These are phyloP conservation scores for Meteorus cinctellus DNA, from an alignment of 2,888 invertebrate species.

Conservation along the genomic window DNA sequence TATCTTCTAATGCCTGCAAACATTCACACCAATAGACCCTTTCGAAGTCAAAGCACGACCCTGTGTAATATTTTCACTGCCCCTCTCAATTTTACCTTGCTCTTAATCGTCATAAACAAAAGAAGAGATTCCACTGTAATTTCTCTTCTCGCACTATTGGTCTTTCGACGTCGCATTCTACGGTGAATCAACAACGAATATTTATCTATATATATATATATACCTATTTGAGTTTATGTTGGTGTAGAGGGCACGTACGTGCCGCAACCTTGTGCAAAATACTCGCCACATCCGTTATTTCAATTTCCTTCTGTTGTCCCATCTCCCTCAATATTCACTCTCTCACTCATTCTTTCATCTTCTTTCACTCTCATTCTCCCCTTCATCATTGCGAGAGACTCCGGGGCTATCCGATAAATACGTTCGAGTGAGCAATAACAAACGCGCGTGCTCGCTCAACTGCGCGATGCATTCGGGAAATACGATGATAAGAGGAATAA, in stretches of 20 bases:
- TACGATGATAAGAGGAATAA: slow-evolving; percentile 46
- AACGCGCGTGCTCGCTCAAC: slow-evolving; percentile 32
- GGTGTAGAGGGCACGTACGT: neutral
- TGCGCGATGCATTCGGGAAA: slow-evolving; percentile 43
- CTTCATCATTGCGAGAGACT: slow-evolving; percentile 1
- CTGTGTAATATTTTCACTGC: too few species aligned
- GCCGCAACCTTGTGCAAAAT: neutral
- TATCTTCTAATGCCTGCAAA: too few species aligned
- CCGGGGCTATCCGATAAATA: slow-evolving; percentile 25
- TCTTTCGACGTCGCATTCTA: neutral
- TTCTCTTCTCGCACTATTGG: neutral
- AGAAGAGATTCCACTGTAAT: neutral
- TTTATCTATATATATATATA: neutral
- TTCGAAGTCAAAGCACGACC: too few species aligned
- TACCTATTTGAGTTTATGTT: neutral
- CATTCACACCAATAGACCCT: too few species aligned
- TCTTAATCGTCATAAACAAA: too few species aligned
- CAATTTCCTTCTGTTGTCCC: slow-evolving; percentile 14
- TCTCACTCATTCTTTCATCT: slow-evolving; percentile 6
- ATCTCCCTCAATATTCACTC: slow-evolving; percentile 23
- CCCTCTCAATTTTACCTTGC: too few species aligned
- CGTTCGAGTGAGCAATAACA: slow-evolving; percentile 25
- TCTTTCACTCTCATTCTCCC: slow-evolving; percentile 14
- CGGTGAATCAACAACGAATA: neutral
- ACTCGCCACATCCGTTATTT: slow-evolving; percentile 15